These are phyloP conservation scores for Verasper variegatus DNA, from an alignment of 2,113 vertebrate species.

Conservation along the genomic window DNA sequence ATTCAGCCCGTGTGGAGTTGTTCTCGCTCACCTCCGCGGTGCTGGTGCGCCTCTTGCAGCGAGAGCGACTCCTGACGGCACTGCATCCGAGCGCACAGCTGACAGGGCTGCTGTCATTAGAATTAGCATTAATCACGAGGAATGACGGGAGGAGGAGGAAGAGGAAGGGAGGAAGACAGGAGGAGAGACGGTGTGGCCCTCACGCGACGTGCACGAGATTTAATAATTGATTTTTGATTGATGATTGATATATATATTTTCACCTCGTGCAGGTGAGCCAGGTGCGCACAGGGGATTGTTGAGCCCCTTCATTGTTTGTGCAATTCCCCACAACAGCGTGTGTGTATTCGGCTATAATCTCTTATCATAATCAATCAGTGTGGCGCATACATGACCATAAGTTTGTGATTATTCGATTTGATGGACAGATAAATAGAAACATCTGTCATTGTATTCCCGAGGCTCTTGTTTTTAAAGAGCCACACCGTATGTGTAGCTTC, in stretches of 20 bases:
- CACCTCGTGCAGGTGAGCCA: slow-evolving; percentile 13
- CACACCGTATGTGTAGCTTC: slow-evolving; percentile 17
- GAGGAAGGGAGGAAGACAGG: slow-evolving; percentile 6
- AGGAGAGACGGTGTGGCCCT: background rate
- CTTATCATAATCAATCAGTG: background rate
- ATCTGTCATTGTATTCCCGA: background rate
- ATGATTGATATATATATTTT: background rate
- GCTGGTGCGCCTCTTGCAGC: slow-evolving; percentile 76
- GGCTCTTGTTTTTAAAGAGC: slow-evolving; percentile 4
- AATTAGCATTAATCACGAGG: slow-evolving; percentile 79
- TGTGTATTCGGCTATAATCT: background rate
- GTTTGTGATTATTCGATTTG: background rate
- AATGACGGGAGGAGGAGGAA: slow-evolving; percentile 58
- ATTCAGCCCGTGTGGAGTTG: slow-evolving; percentile 57
- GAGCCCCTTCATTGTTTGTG: slow-evolving; percentile 56
- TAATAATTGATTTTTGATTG: slow-evolving; percentile 24
- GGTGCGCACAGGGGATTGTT: slow-evolving; percentile 27
- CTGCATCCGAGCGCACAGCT: slow-evolving; percentile 74
- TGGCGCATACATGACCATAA: background rate
- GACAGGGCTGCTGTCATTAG: slow-evolving; percentile 72
- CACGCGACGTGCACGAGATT: slow-evolving; percentile 2
- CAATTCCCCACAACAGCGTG: background rate
- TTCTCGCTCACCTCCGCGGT: slow-evolving; percentile 67
- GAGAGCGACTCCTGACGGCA: slow-evolving; percentile 83
- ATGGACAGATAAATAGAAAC: background rate